phyloP scores from a whole-genome alignment of 2,113 vertebrate species.

The Mus spicilegus region DNA sequence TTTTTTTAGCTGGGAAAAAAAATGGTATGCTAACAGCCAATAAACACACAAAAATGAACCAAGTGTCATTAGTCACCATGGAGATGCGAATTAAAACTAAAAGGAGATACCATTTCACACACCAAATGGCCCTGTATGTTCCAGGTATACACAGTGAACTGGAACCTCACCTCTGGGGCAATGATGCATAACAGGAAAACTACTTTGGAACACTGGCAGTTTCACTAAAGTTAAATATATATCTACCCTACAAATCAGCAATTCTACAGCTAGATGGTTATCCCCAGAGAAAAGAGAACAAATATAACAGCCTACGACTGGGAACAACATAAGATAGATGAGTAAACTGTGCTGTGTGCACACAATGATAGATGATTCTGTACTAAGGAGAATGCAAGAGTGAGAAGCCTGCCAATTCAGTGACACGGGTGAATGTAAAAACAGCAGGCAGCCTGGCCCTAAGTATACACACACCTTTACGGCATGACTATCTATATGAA shows the following conservation, averaged over 20 bases:
- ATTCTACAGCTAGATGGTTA: not conserved
- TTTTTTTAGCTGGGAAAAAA: conserved; percentile 22
- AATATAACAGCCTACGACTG: not conserved
- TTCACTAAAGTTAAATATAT: conserved; percentile 30
- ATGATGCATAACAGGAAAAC: not conserved
- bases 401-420: not conserved
- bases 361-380: not conserved
- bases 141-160: not conserved
- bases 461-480: not conserved
- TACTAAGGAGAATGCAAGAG: not conserved
- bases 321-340: not conserved
- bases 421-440: not conserved
- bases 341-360: not conserved
- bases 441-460: not conserved
- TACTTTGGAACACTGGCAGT: not conserved
- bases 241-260: not conserved
- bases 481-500: not conserved
- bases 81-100: conserved; percentile 34
- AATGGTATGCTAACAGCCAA: not conserved
- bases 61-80: conserved; percentile 18
- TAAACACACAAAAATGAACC: conserved; percentile 23
- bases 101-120: conserved; percentile 21
- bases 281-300: conserved; percentile 33
- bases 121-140: not conserved
- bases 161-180: conserved; percentile 27